Evolutionary conservation across 2,888 invertebrate genomes (phyloP), one percentile per base, ranked within the genome.

Genomic region (Hirtodrosophila cameraria): DNA sequence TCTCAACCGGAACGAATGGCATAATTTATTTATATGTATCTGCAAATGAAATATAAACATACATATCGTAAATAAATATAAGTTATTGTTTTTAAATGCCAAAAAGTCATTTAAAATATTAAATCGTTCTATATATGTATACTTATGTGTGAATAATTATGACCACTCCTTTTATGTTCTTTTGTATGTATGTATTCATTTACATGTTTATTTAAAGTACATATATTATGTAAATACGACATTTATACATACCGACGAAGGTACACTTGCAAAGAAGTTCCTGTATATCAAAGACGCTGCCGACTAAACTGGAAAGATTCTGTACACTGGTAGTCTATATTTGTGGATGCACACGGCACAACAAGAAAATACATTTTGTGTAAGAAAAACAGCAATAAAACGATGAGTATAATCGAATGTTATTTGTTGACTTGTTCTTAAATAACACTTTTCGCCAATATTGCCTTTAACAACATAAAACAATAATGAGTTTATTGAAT

Each of bases 1-100:
- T 96, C 92, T 98, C 98, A 91, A 95, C 95, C 91, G 99, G 97
- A 93, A 97, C 97, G 96, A 99, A 99, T 93, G 99, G 99, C 99
- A 99, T 98, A 93, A 94, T 95, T 93, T 36, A 18, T 18, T 39
- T 52, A 42, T 49, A 38, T 66, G 30, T 65, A 42, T 28, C 60
- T 75, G 45, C 12, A 25, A 16, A 28, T 7, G 2, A 42, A 12
- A 45, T 27, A 18, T 30, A 31, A 15, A 2, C 20, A 12, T 18
- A 15, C 8, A n/a, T 16, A 41, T 25, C 27, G 16, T 16, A 23
- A 25, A 28, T 49, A 11, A 18, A 36, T 41, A n/a, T n/a, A n/a
- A n/a, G n/a, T n/a, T n/a, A n/a, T n/a, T n/a, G n/a, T n/a, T n/a
- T n/a, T n/a, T n/a, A n/a, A n/a, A n/a, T n/a, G n/a, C n/a, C 23